A percentile compares a stretch with the other conserved stretches of the same genome.
Evolutionary conservation across 2,797 vertebrate species (phyloP).

Genomic region (Aythya fuligula): DNA sequence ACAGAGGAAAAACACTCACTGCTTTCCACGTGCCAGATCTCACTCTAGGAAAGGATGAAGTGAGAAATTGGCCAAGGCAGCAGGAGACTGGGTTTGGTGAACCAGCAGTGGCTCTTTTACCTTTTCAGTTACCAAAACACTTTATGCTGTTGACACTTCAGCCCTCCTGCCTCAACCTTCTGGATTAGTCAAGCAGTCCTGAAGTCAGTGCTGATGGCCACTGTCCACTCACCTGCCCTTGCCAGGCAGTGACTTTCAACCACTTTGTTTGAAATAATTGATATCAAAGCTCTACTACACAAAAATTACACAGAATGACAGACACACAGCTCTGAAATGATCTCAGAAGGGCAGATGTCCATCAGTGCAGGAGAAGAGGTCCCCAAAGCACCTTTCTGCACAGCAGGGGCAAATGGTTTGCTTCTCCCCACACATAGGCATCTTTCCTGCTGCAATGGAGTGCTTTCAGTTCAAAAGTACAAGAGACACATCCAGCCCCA

Average conservation of each 20-base stretch:
- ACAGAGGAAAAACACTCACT: background rate
- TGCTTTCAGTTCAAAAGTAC: background rate
- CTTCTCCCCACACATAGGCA: background rate
- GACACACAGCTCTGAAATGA: too few species aligned
- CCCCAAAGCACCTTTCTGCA: background rate
- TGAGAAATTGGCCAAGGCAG: background rate
- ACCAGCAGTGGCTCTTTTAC: background rate
- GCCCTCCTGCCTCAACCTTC: background rate
- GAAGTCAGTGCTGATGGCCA: background rate
- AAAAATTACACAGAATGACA: background rate
- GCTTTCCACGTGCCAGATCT: background rate
- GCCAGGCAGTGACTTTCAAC: background rate
- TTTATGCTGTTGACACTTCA: background rate
- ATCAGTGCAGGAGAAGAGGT: background rate
- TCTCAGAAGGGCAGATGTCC: background rate
- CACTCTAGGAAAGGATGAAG: background rate
- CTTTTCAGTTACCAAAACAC: background rate
- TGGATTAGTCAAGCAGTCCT: background rate
- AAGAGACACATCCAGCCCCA: fast-evolving
- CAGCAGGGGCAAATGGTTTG: fast-evolving
- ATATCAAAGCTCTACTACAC: background rate
- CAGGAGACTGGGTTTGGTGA: background rate
- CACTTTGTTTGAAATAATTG: background rate
- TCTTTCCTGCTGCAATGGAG: background rate
- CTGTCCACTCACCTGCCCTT: background rate